These are phyloP conservation scores for Apis dorsata DNA, from an alignment of 1,140 invertebrate species.

Conservation along the genomic window DNA sequence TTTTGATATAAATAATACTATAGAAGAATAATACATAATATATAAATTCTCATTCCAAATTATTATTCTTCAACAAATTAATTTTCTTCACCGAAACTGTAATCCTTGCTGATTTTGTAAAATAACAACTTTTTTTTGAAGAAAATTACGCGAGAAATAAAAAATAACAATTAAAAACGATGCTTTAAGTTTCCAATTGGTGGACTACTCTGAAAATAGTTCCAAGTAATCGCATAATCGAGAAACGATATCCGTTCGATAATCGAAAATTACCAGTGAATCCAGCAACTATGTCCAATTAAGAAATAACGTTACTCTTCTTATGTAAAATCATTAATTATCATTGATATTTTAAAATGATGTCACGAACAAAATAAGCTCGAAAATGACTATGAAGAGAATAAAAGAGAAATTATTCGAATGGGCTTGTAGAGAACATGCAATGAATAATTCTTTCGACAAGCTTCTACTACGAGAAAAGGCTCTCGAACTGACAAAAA, in stretches of 20 bases:
- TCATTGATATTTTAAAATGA: not conserved
- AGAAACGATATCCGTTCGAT: conserved; percentile 12
- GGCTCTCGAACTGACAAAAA: conserved; percentile 62
- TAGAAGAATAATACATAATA: too few relatives aligned
- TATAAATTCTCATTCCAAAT: too few relatives aligned
- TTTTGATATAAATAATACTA: too few relatives aligned
- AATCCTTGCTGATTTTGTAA: too few relatives aligned
- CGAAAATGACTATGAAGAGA: not conserved
- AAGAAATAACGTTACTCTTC: not conserved
- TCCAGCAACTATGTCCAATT: not conserved
- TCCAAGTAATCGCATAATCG: not conserved
- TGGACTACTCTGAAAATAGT: not conserved
- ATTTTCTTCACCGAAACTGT: not conserved
- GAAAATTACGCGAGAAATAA: not conserved
- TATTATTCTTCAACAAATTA: too few relatives aligned
- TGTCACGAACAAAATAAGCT: not conserved
- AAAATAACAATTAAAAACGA: not conserved
- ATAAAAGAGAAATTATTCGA: conserved; percentile 64
- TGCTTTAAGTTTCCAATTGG: not conserved
- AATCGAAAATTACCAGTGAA: conserved; percentile 26
- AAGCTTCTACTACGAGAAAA: conserved; percentile 59
- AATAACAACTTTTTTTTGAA: fast-evolving
- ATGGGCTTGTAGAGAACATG: conserved; percentile 70
- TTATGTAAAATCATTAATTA: not conserved
- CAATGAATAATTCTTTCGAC: conserved; percentile 64